Conservation (phyloP, 1,140 invertebrate species). For the Triops longicaudatus region DNA sequence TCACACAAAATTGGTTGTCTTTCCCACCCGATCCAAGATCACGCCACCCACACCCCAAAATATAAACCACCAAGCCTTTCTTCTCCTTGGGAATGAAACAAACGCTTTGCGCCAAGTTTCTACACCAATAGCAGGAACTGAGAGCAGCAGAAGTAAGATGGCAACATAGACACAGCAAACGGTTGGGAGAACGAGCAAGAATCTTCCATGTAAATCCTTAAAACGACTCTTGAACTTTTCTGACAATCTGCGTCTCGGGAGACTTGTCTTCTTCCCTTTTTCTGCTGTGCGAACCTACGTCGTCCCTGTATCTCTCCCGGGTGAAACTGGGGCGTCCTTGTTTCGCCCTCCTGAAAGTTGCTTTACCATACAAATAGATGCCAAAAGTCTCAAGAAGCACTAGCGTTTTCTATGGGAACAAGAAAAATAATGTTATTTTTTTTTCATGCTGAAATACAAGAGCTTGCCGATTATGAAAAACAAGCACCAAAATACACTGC, state of each 20-base stretch:
- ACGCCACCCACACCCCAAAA: background rate
- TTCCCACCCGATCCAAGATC: background rate
- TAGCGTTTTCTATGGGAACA: too few relatives aligned
- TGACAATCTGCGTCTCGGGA: constrained; percentile 10
- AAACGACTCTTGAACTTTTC: background rate
- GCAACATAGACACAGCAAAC: background rate
- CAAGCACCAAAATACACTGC: too few relatives aligned
- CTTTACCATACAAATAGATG: too few relatives aligned
- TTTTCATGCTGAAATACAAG: too few relatives aligned
- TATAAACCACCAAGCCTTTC: background rate
- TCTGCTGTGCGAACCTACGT: background rate
- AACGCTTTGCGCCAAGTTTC: background rate
- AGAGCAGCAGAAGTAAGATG: background rate
- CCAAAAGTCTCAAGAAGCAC: too few relatives aligned
- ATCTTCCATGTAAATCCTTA: constrained; percentile 15
- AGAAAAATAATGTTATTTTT: too few relatives aligned
- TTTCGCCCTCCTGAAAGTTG: too few relatives aligned
- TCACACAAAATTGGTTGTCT: background rate
- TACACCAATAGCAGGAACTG: background rate
- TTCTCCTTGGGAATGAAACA: background rate
- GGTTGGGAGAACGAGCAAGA: background rate
- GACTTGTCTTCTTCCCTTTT: background rate
- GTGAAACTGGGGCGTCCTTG: background rate
- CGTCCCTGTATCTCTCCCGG: background rate
- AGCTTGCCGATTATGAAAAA: too few relatives aligned